Base-by-base conservation (phyloP, 2,797 vertebrate species). In the Nyctalus aviator region DNA sequence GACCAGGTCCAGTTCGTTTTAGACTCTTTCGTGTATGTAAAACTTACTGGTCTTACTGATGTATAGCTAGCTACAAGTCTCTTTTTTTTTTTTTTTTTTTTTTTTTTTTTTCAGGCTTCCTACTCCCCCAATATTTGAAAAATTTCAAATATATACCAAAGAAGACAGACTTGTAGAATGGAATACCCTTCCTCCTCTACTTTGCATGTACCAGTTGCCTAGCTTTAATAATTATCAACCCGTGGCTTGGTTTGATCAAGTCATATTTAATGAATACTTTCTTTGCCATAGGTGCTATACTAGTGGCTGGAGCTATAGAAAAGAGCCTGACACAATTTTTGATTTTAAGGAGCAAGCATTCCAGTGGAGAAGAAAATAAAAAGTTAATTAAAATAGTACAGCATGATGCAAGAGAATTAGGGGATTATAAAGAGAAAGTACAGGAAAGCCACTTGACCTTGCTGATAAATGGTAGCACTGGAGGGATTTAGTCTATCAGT, bases 381-480 rank as follows among this genome's bases (percentile, higher is more conserved):
- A 88, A 85, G 41, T 91, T 21, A 88, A 27, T 79, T 69, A 79
- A 66, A 91, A 82, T 75, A 92, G 32, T 92, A 85, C 1, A 89
- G n/a, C 20, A 25, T 82, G 78, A 53, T 91, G 3, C 44, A 68
- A 76, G 86, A 85, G 4, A 88, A 68, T 75, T 90, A n/a, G n/a
- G n/a, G 35, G 35, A 48, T 90, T 95, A 76, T 78, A 73, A 85
- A 88, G 66, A 68, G 79, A 77, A 90, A 85, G 57, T 84, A 15
- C 12, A 32, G 35, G 53, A 75, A 64, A n/a, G 41, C 1, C 13
- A 64, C 53, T 91, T 94, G 18, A 68, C 14, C 44, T 21, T 91
- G 25, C 27, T 77, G 53, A 5, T 71, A 83, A 76, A 14, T 95
- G 8, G 27, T 89, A 14, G 35, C 90, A 90, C 30, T 64, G 30